A percentile compares a stretch with the other conserved stretches of the same genome.
phyloP scores from a whole-genome alignment of 2,113 vertebrate species.

The Triplophysa rosa region DNA sequence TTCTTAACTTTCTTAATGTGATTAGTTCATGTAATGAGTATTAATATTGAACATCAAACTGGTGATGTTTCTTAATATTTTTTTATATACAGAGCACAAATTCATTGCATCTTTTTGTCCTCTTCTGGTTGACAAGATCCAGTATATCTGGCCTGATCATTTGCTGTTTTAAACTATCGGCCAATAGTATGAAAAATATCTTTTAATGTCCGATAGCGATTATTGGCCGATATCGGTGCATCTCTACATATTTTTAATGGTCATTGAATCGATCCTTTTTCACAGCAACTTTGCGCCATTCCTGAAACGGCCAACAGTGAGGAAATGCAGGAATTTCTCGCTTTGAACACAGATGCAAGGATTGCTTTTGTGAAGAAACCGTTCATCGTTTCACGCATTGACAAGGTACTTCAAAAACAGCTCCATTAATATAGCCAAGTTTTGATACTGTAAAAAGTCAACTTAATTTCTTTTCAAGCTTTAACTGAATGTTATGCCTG shows the following conservation, averaged over 20 bases:
- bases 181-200: no score
- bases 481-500: not conserved
- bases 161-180: no score
- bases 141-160: no score
- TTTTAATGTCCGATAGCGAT: no score
- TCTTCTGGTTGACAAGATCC: no score
- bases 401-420: conserved; percentile 78
- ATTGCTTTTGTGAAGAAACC: conserved; percentile 98
- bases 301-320: conserved; percentile 91
- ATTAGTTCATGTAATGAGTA: no score
- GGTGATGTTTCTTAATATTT: no score
- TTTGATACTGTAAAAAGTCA: not conserved
- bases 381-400: conserved; percentile 90
- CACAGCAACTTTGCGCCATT: conserved; percentile 87
- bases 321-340: conserved; percentile 95
- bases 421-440: not conserved
- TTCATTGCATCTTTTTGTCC: no score
- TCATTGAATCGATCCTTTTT: not conserved
- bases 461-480: not conserved
- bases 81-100: no score
- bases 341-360: conserved; percentile 92
- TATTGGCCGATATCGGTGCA: no score
- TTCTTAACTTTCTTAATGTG: no score
- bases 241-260: not conserved
- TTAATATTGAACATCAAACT: no score